phyloP scores from a whole-genome alignment of 2,113 vertebrate genomes.

The Sinocyclocheilus maitianheensis region DNA sequence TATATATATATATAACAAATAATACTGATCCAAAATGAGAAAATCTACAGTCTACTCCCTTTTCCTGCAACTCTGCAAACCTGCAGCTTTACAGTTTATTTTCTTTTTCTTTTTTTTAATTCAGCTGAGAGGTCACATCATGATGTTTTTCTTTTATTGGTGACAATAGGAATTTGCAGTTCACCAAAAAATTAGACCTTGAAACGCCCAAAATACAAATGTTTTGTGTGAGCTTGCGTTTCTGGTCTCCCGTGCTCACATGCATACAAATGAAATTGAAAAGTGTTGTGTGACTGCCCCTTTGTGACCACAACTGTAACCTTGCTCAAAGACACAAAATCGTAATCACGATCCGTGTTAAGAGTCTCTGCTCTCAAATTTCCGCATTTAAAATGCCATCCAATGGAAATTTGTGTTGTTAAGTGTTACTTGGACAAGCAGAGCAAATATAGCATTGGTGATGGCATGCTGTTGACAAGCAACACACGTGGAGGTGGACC shows the following conservation, averaged over 20 bases:
- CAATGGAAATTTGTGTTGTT: not conserved
- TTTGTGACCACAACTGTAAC: slow-evolving; percentile 32
- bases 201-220: too few species aligned
- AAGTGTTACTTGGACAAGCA: slow-evolving; percentile 29
- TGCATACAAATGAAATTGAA: too few species aligned
- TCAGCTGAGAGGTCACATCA: too few species aligned
- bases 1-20: not conserved
- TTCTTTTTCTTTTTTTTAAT: too few species aligned
- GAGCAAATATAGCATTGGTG: slow-evolving; percentile 34
- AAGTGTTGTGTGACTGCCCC: not conserved
- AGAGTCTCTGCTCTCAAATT: not conserved
- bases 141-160: too few species aligned
- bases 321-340: not conserved
- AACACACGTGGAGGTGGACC: slow-evolving; percentile 45
- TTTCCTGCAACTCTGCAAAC: too few species aligned
- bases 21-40: too few species aligned
- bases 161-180: too few species aligned
- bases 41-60: too few species aligned
- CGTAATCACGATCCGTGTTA: not conserved
- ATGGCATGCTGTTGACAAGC: slow-evolving; percentile 39
- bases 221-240: too few species aligned
- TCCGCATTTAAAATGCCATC: not conserved
- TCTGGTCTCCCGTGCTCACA: not conserved
- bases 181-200: too few species aligned
- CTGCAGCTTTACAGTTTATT: too few species aligned